Percentiles rank a stretch among this genome's conserved stretches.
phyloP scores from a whole-genome alignment of 2,888 invertebrate genomes.

The Amiota minor region DNA sequence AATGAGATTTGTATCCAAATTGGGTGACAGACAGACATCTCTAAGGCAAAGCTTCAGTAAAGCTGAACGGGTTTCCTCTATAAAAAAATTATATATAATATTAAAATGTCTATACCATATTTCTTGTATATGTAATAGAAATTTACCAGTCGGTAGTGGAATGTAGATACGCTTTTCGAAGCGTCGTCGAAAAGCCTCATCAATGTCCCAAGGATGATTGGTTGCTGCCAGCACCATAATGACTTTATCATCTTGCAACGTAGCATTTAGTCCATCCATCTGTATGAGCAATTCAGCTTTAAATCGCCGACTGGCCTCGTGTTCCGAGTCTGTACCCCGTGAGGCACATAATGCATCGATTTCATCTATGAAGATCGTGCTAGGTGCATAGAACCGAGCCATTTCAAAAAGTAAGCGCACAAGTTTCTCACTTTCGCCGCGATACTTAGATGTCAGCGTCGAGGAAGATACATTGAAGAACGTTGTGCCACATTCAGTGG shows the following conservation, averaged over 20 bases:
- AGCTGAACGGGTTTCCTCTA: constrained; percentile 80
- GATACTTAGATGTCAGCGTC: constrained; percentile 88
- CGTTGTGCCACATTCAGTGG: constrained; percentile 90
- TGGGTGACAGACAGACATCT: constrained; percentile 78
- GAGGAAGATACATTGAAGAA: constrained; percentile 92
- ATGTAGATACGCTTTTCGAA: constrained; percentile 93
- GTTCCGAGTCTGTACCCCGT: constrained; percentile 88
- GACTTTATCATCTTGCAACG: constrained; percentile 79
- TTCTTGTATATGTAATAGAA: no score
- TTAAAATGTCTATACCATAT: no score
- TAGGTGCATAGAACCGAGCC: constrained; percentile 91
- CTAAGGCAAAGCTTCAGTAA: constrained; percentile 82
- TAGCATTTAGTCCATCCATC: constrained; percentile 88
- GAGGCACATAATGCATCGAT: constrained; percentile 90
- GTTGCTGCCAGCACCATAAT: constrained; percentile 93
- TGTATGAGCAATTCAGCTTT: constrained; percentile 92
- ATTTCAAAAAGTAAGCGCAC: constrained; percentile 90
- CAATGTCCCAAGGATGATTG: constrained; percentile 94
- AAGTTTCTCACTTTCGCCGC: constrained; percentile 93
- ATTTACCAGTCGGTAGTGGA: constrained; percentile 83
- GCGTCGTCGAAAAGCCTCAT: constrained; percentile 87
- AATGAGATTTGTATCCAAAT: constrained; percentile 78
- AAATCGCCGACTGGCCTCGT: constrained; percentile 88
- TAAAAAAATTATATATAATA: constrained; percentile 54
- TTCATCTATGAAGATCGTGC: constrained; percentile 93